phyloP scores from a whole-genome alignment of 2,888 invertebrate genomes.

The Xylophagus ater region DNA sequence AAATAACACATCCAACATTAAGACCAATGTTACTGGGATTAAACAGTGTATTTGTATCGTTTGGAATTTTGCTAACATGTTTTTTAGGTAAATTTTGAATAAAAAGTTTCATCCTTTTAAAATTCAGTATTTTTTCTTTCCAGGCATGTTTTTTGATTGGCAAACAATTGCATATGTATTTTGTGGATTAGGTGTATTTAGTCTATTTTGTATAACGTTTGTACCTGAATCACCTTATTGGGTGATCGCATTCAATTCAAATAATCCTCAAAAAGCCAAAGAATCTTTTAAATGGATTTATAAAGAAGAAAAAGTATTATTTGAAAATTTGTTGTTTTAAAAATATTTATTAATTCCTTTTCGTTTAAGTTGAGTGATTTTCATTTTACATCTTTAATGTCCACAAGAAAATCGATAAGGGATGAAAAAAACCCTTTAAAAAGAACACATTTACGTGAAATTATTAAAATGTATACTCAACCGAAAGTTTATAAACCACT shows the following conservation, averaged over 20 bases:
- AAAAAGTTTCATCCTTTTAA: not conserved
- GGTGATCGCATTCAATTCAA: slow-evolving; percentile 39
- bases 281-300: slow-evolving; percentile 41
- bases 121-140: slow-evolving; percentile 24
- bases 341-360: not conserved
- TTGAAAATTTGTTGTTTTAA: slow-evolving; percentile 4
- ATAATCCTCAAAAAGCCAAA: slow-evolving; percentile 30
- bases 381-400: slow-evolving; percentile 8
- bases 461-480: slow-evolving; percentile 7
- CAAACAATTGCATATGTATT: slow-evolving; percentile 40
- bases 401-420: not conserved
- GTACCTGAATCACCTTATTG: slow-evolving; percentile 50
- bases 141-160: slow-evolving; percentile 40
- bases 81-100: slow-evolving; percentile 32
- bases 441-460: not conserved
- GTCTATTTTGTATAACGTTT: slow-evolving; percentile 33
- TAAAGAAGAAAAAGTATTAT: slow-evolving; percentile 32
- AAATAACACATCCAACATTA: slow-evolving; percentile 44
- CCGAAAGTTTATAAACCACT: slow-evolving; percentile 43
- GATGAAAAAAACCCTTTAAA: not conserved
- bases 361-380: slow-evolving; percentile 9
- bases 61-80: slow-evolving; percentile 46
- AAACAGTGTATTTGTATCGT: slow-evolving; percentile 47
- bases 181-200: slow-evolving; percentile 31
- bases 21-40: slow-evolving; percentile 45